Base-by-base conservation (phyloP, 2,888 invertebrate genomes). In the Macaria notata region DNA sequence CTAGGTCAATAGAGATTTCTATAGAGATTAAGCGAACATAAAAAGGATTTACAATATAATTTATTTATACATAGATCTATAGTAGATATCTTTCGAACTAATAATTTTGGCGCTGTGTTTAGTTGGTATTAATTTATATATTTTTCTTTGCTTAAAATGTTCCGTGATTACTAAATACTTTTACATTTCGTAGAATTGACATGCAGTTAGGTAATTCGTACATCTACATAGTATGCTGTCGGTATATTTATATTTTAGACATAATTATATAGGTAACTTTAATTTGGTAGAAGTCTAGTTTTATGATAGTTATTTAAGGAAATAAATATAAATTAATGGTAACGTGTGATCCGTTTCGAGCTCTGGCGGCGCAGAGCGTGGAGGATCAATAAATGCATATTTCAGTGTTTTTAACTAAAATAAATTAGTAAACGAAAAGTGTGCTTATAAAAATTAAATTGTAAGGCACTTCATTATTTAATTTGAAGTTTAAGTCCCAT, bases 401-500 rank as follows among this genome's bases (percentile, higher is more conserved):
- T 82, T 81, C 83, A 86, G 83, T 82, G 83, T 81, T 80, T 80
- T 77, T 71, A 63, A 76, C 72, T 75, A 73, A 73, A 79, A 73
- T 70, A 67, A 78, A 81, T 74, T 65, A 74, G 76, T 75, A 73
- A 77, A 75, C 70, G 77, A 78, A 57, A 79, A 79, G 63, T 77
- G 77, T 59, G 61, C 46, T 47, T 85, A 81, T n/a, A 84, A 84
- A 89, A 89, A 89, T 80, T 83, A 87, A 87, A 86, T 84, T 74
- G 86, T 91, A 91, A 91, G 91, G 91, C 91, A 91, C 91, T 90
- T 90, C 87, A 89, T 88, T 88, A 83, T 88, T 81, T 76, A 79
- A 84, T 79, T 85, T 84, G 83, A 86, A 86, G 75, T 75, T 79
- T 36, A 48, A 78, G 66, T 78, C 72, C 68, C 76, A 78, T 51